These are phyloP conservation scores for Chymomyza procnemis DNA, from an alignment of 2,888 invertebrate genomes.

Conservation along the genomic window DNA sequence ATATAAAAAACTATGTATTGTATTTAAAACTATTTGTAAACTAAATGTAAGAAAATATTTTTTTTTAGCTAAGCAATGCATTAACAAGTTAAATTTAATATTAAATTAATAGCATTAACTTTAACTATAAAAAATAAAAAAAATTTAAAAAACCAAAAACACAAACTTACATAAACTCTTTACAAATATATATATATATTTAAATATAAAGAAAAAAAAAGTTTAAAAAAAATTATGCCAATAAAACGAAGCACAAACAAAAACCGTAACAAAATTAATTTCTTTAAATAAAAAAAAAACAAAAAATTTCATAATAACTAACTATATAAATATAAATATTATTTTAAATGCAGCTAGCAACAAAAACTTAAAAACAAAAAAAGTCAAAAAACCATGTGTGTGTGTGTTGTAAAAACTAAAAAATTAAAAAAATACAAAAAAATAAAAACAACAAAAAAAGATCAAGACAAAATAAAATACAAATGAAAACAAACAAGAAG, in stretches of 20 bases:
- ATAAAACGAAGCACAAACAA: not conserved
- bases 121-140: not conserved
- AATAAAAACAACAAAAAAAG: constrained; percentile 1
- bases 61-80: constrained; percentile 8
- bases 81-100: not conserved
- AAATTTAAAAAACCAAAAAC: not conserved
- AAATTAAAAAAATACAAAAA: constrained; percentile 12
- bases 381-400: not conserved
- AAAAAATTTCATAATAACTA: not conserved
- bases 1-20: not conserved
- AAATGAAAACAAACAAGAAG: constrained; percentile 1
- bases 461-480: not conserved
- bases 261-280: not conserved
- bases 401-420: not conserved
- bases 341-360: not conserved
- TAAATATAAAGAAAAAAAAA: not conserved
- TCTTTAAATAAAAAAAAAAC: not conserved
- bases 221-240: constrained; percentile 2
- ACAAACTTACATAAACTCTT: not conserved
- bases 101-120: not conserved
- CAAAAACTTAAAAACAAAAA: not conserved
- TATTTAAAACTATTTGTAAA: constrained; percentile 60
- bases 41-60: constrained; percentile 53
- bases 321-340: not conserved
- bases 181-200: not conserved